Evolutionary conservation across 2,797 vertebrate genomes (phyloP).

Genomic region (Galagoides demidoff): DNA sequence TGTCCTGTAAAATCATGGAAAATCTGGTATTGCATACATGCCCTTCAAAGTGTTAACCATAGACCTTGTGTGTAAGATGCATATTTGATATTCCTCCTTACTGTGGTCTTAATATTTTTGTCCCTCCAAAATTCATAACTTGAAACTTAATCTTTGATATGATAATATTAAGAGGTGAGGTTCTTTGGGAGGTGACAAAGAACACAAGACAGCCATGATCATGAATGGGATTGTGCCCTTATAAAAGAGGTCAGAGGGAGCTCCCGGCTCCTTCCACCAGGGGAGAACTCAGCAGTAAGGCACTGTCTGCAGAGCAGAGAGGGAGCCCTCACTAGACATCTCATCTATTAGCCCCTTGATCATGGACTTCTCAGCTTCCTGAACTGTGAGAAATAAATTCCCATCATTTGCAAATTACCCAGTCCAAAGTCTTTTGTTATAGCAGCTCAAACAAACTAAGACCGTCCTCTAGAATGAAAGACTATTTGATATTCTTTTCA

Average conservation of each 20-base stretch:
- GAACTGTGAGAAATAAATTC: not conserved
- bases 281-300: not conserved
- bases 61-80: not conserved
- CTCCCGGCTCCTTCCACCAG: not conserved
- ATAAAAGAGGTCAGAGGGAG: not conserved
- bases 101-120: not conserved
- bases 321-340: not conserved
- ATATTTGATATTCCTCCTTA: not conserved
- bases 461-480: not conserved
- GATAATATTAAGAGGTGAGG: not conserved
- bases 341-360: not conserved
- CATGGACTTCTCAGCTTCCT: no score
- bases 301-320: not conserved
- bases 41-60: not conserved
- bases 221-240: not conserved
- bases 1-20: not conserved
- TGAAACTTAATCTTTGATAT: not conserved
- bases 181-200: not conserved
- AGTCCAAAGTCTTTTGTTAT: not conserved
- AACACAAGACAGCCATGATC: not conserved
- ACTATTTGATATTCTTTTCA: not conserved
- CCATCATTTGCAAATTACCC: not conserved
- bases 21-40: not conserved
- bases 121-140: not conserved
- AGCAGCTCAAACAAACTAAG: not conserved